phyloP scores from a whole-genome alignment of 2,797 vertebrate genomes.

The Pipistrellus pipistrellus region DNA sequence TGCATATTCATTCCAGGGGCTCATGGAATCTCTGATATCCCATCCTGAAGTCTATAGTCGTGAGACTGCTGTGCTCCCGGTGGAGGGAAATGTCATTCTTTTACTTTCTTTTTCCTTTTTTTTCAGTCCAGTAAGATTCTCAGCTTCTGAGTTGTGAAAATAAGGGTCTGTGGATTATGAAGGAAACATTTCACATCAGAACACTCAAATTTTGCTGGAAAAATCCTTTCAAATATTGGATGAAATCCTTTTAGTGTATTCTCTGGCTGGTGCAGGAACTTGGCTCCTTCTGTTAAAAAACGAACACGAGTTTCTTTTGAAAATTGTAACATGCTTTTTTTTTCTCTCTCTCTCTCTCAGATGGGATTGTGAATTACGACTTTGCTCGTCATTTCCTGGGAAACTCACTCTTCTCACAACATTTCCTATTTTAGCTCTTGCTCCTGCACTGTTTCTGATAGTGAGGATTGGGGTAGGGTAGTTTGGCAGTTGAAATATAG shows the following conservation, averaged over 20 bases:
- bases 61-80: not conserved
- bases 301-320: not conserved
- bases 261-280: not conserved
- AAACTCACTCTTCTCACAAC: not conserved
- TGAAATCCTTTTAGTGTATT: constrained; percentile 8
- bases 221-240: constrained; percentile 23
- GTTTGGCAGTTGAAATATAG: not conserved
- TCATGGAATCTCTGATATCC: constrained; percentile 1
- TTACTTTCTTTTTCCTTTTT: not conserved
- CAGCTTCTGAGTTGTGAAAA: constrained; percentile 55
- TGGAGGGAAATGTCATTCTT: not conserved
- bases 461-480: not conserved
- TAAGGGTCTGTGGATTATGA: constrained; percentile 17
- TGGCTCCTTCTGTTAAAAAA: constrained; percentile 13
- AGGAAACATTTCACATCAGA: constrained; percentile 5
- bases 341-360: not conserved
- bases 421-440: not conserved
- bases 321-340: not conserved
- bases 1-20: not conserved
- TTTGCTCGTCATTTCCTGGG: not conserved
- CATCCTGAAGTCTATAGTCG: not conserved
- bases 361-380: not conserved
- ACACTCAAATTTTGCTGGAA: constrained; percentile 16
- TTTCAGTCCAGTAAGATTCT: not conserved
- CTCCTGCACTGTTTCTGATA: not conserved